Conservation (phyloP, 2,113 vertebrate genomes). For the Paracanthobrama guichenoti region DNA sequence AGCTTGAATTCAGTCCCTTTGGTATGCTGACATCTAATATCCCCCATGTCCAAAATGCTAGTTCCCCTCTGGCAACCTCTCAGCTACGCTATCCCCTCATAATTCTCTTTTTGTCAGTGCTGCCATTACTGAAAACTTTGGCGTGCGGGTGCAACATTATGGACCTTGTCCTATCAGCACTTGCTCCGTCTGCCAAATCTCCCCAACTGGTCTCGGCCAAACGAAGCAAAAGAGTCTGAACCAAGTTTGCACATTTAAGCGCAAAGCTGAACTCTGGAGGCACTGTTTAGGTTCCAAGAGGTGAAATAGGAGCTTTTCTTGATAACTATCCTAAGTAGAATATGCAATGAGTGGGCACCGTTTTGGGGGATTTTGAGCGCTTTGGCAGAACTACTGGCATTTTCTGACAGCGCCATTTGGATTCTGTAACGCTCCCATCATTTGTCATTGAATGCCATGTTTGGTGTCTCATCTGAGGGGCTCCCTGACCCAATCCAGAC, state of each 20-base stretch:
- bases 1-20: not conserved
- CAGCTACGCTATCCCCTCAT: slow-evolving; percentile 43
- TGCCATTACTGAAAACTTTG: slow-evolving; percentile 65
- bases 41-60: not conserved
- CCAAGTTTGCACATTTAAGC: slow-evolving; percentile 63
- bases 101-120: slow-evolving; percentile 45
- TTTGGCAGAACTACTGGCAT: slow-evolving; percentile 56
- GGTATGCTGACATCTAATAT: slow-evolving; percentile 29
- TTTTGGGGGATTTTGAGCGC: slow-evolving; percentile 50
- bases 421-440: slow-evolving; percentile 64
- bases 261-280: slow-evolving; percentile 50
- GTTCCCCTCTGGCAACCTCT: slow-evolving; percentile 51
- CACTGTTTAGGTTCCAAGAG: slow-evolving; percentile 62
- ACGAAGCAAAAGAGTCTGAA: slow-evolving; percentile 52
- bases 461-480: slow-evolving; percentile 59
- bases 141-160: slow-evolving; percentile 62
- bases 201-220: slow-evolving; percentile 60
- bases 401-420: slow-evolving; percentile 69
- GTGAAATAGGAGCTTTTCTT: slow-evolving; percentile 66
- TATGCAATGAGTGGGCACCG: slow-evolving; percentile 6
- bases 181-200: slow-evolving; percentile 65
- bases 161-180: slow-evolving; percentile 73
- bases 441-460: slow-evolving; percentile 70
- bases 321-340: slow-evolving; percentile 45
- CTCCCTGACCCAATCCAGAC: slow-evolving; percentile 36